Evolutionary conservation across 2,888 invertebrate genomes (phyloP).

Genomic region (Ptilodon capucinus): DNA sequence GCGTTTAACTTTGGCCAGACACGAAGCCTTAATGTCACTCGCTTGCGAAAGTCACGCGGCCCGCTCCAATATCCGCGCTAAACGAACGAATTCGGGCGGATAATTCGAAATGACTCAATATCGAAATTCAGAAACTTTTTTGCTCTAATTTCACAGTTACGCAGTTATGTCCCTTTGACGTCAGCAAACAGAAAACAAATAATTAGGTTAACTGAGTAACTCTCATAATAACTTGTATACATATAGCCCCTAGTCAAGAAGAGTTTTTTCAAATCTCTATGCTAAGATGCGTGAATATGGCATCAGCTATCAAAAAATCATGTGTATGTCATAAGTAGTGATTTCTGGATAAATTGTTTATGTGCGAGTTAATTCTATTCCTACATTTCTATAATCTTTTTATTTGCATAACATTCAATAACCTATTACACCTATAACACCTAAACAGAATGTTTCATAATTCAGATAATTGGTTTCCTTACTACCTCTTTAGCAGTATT

Average conservation of each 20-base stretch:
- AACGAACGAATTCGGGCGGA: conserved; percentile 56
- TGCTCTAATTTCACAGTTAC: conserved; percentile 44
- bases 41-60: conserved; percentile 75
- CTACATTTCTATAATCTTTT: neutral
- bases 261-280: too few relatives aligned
- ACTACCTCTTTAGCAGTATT: too few relatives aligned
- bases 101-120: conserved; percentile 55
- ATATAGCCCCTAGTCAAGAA: too few relatives aligned
- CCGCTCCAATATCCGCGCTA: conserved; percentile 57
- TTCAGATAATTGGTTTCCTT: too few relatives aligned
- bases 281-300: too few relatives aligned
- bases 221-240: too few relatives aligned
- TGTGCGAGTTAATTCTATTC: conserved; percentile 1
- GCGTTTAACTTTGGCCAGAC: conserved; percentile 69
- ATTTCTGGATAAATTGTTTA: conserved; percentile 21
- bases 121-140: conserved; percentile 52
- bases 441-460: neutral
- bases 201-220: too few relatives aligned
- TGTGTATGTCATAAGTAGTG: too few relatives aligned
- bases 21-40: conserved; percentile 69
- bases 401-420: neutral
- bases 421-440: neutral
- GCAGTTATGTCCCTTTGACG: conserved; percentile 40
- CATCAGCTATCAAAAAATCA: too few relatives aligned
- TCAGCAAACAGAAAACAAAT: conserved; percentile 44